Evolutionary conservation across 2,113 vertebrate species (phyloP).

Genomic region (Odontophorus gujanensis): DNA sequence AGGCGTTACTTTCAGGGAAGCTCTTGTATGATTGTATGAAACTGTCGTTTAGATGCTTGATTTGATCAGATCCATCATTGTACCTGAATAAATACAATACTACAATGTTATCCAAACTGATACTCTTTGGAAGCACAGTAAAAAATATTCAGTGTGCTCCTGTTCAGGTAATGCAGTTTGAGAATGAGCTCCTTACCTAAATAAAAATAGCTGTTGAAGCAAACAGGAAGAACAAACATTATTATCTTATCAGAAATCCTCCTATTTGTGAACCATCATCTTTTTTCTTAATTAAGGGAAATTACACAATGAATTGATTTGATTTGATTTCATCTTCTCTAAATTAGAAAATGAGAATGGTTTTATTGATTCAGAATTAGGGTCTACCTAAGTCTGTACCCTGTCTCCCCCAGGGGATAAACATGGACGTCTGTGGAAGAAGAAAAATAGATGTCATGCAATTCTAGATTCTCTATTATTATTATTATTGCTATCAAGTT

Average conservation of each 20-base stretch:
- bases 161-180: not conserved
- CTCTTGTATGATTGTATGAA: no score
- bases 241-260: not conserved
- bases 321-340: not conserved
- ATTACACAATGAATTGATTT: not conserved
- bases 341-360: not conserved
- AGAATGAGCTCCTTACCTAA: not conserved
- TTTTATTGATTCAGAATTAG: not conserved
- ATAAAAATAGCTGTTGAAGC: not conserved
- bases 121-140: no score
- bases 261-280: not conserved
- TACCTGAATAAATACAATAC: not conserved
- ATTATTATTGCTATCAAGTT: not conserved
- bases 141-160: not conserved
- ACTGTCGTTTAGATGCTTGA: not conserved
- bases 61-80: not conserved
- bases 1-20: no score
- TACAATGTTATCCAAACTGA: not conserved
- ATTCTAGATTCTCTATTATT: not conserved
- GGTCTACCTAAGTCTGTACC: not conserved
- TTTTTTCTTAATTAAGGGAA: not conserved
- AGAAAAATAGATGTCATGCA: rapidly evolving
- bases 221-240: not conserved
- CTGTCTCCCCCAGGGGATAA: rapidly evolving
- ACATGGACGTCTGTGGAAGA: rapidly evolving